Conservation (phyloP, 2,797 vertebrate genomes). For the Avahi laniger region DNA sequence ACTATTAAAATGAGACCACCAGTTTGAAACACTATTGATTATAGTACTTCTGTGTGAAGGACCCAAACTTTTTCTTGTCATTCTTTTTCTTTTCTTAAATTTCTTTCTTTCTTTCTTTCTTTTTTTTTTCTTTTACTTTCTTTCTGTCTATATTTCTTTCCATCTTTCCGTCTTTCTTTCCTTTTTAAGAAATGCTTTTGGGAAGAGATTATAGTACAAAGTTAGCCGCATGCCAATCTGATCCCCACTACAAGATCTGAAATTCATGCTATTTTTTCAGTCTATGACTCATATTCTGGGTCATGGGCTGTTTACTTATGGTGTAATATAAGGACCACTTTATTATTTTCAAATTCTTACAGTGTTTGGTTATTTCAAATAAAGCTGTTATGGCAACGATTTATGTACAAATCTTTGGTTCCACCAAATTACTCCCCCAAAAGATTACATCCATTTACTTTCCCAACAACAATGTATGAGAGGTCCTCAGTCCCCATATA, state of each 20-base stretch:
- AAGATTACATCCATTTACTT: not conserved
- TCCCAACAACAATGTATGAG: not conserved
- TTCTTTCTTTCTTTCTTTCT: not conserved
- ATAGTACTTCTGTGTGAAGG: not conserved
- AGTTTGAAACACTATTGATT: not conserved
- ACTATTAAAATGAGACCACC: not conserved
- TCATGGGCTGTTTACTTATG: not conserved
- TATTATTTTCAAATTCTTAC: not conserved
- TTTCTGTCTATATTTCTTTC: not conserved
- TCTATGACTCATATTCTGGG: not conserved
- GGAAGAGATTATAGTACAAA: not conserved
- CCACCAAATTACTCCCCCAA: not conserved
- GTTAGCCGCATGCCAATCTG: not conserved
- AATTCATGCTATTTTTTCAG: not conserved
- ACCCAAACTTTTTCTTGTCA: not conserved
- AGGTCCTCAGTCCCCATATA: not conserved
- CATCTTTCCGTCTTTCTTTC: not conserved
- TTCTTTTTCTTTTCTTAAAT: not conserved
- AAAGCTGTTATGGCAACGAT: not conserved
- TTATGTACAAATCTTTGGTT: not conserved
- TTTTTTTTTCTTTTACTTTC: not conserved
- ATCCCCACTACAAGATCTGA: not conserved
- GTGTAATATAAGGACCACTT: not conserved
- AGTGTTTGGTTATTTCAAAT: not conserved
- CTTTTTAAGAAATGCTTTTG: slow-evolving; percentile 21